These are phyloP conservation scores for Caranx ignobilis DNA, from an alignment of 2,113 vertebrate genomes.

Conservation along the genomic window DNA sequence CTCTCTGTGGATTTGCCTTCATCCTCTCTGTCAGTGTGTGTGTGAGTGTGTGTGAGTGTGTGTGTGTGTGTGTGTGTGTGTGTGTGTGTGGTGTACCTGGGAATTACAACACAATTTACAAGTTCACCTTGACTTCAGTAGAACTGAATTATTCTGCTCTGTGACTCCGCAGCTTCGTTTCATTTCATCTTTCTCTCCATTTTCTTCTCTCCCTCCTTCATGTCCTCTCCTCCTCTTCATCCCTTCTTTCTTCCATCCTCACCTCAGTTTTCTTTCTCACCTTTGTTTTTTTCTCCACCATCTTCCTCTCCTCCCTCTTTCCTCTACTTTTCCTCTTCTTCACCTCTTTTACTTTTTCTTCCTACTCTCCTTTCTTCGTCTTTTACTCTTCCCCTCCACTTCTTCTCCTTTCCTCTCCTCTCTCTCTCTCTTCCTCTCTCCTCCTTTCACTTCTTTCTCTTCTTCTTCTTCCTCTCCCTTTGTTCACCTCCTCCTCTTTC, in stretches of 20 bases:
- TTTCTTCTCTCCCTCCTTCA: not conserved
- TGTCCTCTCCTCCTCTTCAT: not conserved
- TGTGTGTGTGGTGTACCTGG: not conserved
- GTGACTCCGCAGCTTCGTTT: conserved; percentile 12
- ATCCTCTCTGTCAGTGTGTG: conserved; percentile 13
- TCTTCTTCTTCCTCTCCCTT: not conserved
- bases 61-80: conserved; percentile 3
- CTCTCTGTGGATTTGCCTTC: conserved; percentile 35
- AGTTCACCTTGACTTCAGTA: conserved; percentile 63
- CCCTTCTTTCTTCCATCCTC: not conserved
- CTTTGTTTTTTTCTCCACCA: not conserved
- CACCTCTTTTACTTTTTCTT: too few species aligned
- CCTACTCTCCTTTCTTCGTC: too few species aligned
- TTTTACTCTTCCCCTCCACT: not conserved
- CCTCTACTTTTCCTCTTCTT: too few species aligned
- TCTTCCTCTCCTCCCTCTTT: too few species aligned
- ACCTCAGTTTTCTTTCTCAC: too few species aligned
- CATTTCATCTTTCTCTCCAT: not conserved
- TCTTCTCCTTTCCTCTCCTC: too few species aligned
- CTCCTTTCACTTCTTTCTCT: too few species aligned
- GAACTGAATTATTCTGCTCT: conserved; percentile 47
- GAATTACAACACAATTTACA: conserved; percentile 48
- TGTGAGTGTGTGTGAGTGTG: not conserved
- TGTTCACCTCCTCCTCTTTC: not conserved
- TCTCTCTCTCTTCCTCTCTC: not conserved